These are phyloP conservation scores for Teleopsis dalmanni DNA, from an alignment of 1,140 invertebrate genomes.

Conservation along the genomic window DNA sequence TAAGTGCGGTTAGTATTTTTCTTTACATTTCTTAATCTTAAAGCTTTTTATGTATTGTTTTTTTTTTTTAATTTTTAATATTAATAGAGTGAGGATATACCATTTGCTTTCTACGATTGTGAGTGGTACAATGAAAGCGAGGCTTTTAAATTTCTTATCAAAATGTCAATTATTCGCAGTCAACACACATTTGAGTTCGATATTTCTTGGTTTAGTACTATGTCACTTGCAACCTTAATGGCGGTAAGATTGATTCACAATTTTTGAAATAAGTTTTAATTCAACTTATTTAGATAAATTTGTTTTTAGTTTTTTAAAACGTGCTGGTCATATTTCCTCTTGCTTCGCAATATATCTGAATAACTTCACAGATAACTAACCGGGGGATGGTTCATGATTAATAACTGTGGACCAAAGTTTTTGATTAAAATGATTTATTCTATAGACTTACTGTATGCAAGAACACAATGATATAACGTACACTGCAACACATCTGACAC, in stretches of 20 bases:
- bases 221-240: constrained; percentile 36
- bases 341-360: constrained; percentile 36
- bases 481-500: too few species aligned
- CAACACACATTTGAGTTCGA: constrained; percentile 26
- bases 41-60: not conserved
- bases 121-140: constrained; percentile 27
- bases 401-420: too few species aligned
- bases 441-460: too few species aligned
- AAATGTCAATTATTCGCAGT: constrained; percentile 36
- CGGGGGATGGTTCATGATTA: too few species aligned
- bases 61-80: not conserved
- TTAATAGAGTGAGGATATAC: constrained; percentile 27
- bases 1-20: constrained; percentile 18
- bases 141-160: constrained; percentile 29
- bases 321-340: constrained; percentile 34
- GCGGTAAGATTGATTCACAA: constrained; percentile 17
- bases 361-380: too few species aligned
- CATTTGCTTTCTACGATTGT: constrained; percentile 25
- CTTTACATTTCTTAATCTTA: not conserved
- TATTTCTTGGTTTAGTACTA: constrained; percentile 34
- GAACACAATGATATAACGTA: too few species aligned
- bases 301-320: constrained; percentile 31
- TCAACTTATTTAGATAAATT: not conserved
- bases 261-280: not conserved
- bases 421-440: too few species aligned